These are phyloP conservation scores for Tenthredo livida DNA, from an alignment of 2,888 invertebrate genomes.

Conservation along the genomic window DNA sequence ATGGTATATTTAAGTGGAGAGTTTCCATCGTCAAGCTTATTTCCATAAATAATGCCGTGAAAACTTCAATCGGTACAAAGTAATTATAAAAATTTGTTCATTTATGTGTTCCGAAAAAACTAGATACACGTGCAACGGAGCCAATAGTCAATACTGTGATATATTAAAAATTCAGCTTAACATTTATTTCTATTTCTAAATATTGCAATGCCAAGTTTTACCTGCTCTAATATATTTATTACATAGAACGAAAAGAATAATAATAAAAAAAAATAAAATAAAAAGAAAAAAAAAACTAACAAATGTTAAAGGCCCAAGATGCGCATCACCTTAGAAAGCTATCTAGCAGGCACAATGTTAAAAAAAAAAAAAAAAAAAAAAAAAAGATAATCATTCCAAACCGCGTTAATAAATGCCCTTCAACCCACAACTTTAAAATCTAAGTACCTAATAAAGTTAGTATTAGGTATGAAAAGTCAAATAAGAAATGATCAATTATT, in stretches of 20 bases:
- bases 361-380: conserved; percentile 29
- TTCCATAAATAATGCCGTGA: conserved; percentile 20
- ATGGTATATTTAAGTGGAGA: not conserved
- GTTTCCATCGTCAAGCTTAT: conserved; percentile 17
- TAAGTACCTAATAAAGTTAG: conserved; percentile 45
- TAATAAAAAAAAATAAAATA: too few relatives aligned
- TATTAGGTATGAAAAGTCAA: conserved; percentile 34
- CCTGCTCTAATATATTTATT: conserved; percentile 46
- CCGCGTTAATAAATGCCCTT: conserved; percentile 43
- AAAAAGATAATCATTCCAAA: conserved; percentile 36
- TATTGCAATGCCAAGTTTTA: conserved; percentile 53
- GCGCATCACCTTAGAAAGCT: conserved; percentile 50
- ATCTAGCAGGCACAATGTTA: conserved; percentile 51
- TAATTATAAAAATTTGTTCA: conserved; percentile 1
- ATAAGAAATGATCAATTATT: not conserved
- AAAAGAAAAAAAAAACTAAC: not conserved
- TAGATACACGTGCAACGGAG: conserved; percentile 22
- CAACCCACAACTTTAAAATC: conserved; percentile 31
- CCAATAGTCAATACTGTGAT: conserved; percentile 68
- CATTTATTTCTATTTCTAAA: conserved; percentile 55
- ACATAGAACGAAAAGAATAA: not conserved
- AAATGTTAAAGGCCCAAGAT: conserved; percentile 30
- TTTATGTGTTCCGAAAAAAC: conserved; percentile 27
- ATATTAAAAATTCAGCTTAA: conserved; percentile 63
- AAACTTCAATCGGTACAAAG: conserved; percentile 34